Conservation (phyloP, 2,797 vertebrate genomes). For the Euphonia xanthogaster region DNA sequence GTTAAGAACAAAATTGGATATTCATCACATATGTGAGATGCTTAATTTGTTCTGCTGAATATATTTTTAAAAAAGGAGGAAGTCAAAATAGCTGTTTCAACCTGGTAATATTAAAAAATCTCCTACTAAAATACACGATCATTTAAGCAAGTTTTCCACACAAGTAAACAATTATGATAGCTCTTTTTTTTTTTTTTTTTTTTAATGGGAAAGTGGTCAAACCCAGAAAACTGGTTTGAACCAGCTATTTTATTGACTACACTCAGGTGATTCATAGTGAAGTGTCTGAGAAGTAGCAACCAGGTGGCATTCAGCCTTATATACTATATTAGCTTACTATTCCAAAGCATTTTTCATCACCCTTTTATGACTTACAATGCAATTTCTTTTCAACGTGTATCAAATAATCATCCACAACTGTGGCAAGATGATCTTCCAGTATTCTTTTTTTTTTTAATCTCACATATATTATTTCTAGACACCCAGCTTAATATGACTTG, state of each 20-base stretch:
- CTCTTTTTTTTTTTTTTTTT: not conserved
- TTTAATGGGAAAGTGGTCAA: not conserved
- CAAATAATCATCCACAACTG: not conserved
- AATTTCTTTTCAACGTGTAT: not conserved
- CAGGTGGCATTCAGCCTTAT: not conserved
- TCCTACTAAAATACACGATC: not conserved
- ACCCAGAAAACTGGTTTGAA: not conserved
- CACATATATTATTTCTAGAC: conserved; percentile 5
- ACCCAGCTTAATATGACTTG: conserved; percentile 25
- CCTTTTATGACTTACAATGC: not conserved
- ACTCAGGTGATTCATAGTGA: not conserved
- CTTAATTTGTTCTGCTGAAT: not conserved
- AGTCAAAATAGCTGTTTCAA: not conserved
- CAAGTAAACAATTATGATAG: not conserved
- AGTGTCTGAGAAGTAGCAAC: not conserved
- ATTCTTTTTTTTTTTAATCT: not conserved
- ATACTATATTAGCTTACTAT: not conserved
- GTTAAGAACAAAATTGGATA: not conserved
- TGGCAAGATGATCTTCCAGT: not conserved
- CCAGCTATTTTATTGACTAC: not conserved
- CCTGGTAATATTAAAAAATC: not conserved
- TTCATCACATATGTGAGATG: not conserved
- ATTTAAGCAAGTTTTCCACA: not conserved
- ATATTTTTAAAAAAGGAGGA: not conserved
- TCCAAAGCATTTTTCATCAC: conserved; percentile 1